Evolutionary conservation across 2,113 vertebrate species (phyloP), one percentile per base, ranked within the genome.

Genomic region (Nanger granti): DNA sequence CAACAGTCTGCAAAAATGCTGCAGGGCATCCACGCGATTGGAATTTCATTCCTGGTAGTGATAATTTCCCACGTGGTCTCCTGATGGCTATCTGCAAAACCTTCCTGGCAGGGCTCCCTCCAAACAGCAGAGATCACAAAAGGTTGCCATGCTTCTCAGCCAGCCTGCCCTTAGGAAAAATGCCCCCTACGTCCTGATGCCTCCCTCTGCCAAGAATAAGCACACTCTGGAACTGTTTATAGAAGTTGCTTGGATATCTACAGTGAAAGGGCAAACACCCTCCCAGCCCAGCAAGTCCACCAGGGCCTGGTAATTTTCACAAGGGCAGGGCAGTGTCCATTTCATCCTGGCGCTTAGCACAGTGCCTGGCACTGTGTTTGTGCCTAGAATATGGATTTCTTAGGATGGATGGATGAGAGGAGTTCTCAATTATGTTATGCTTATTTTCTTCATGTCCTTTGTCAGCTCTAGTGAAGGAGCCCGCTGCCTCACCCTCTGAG

Each of bases 21-120:
- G 82, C 66, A 4, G 82, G 94, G 86, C 88, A 94, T 97, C 96
- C 91, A 91, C 93, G 89, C 26, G 24, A 80, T 52, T 41, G 6
- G 85, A 92, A 80, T 80, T 91, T 88, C 73, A 3, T 55, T 93
- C 91, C 96, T 8, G 52, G 73, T 57, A 28, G 84, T 97, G 97
- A 94, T 89, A 92, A 97, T 95, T 98, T 64, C 94, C 94, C 95
- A 62, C 87, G 80, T 94, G 92, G 92, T 82, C 52, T 76, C 83
- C 97, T 66, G 97, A 94, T 83, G 87, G 96, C 92, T 93, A 41
- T 90, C 69, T 89, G 95, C 62, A 97, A 95, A 98, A 94, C 86
- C 95, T 79, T 94, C 95, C 89, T 94, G 97, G 94, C 64, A 73
- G 94, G 76, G 54, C n/a, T 97, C 94, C 82, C 28, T 82, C 87